Conservation (phyloP, 2,797 vertebrate genomes). For the Setipinna tenuifilis region DNA sequence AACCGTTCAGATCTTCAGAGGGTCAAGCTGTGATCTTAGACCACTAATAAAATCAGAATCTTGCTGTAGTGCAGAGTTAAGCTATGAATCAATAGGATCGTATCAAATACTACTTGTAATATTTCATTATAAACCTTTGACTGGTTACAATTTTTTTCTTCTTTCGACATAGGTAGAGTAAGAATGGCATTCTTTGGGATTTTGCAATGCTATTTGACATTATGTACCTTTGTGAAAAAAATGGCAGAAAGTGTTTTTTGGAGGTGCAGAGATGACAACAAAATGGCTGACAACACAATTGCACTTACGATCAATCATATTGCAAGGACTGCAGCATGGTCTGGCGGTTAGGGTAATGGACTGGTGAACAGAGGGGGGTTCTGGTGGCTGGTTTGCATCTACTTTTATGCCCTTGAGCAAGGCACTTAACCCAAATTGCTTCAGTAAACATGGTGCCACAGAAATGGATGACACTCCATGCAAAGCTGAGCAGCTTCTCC, state of each 20-base stretch:
- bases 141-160: background rate
- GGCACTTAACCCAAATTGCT: conserved; percentile 62
- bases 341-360: conserved; percentile 67
- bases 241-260: conserved; percentile 51
- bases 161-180: background rate
- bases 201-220: background rate
- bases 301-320: conserved; percentile 66
- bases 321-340: conserved; percentile 64
- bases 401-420: conserved; percentile 61
- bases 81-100: background rate
- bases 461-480: conserved; percentile 50
- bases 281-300: conserved; percentile 65
- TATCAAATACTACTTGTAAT: background rate
- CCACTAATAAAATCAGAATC: background rate
- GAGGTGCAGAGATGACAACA: conserved; percentile 62
- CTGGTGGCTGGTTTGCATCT: conserved; percentile 56
- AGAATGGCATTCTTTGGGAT: background rate
- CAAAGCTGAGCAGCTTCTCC: conserved; percentile 37
- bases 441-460: conserved; percentile 57
- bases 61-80: background rate
- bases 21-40: conserved; percentile 26
- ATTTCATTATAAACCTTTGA: background rate
- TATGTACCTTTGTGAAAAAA: conserved; percentile 40
- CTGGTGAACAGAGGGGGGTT: conserved; percentile 52
- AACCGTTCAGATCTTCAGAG: conserved; percentile 50